phyloP scores from a whole-genome alignment of 2,113 vertebrate species.

The Brachypteracias leptosomus region DNA sequence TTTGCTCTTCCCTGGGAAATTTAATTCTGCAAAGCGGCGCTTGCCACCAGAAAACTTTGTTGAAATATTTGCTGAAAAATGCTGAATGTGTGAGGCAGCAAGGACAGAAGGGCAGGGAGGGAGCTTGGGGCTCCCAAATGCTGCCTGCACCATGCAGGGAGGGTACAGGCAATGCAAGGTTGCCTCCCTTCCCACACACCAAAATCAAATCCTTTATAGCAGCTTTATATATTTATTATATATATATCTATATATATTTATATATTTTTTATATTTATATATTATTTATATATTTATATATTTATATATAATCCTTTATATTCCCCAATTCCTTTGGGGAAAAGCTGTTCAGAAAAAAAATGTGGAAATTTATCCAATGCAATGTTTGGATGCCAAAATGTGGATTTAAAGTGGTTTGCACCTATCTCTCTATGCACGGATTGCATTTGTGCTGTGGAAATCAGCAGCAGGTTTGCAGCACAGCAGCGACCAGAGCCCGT shows the following conservation, averaged over 20 bases:
- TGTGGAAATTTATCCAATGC: not conserved
- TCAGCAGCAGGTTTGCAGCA: not conserved
- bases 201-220: not conserved
- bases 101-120: not conserved
- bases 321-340: not conserved
- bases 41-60: not conserved
- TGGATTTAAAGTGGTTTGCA: not conserved
- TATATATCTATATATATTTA: too few relatives aligned
- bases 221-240: too few relatives aligned
- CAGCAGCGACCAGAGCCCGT: not conserved
- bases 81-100: not conserved
- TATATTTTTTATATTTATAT: too few relatives aligned
- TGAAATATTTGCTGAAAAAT: not conserved
- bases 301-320: too few relatives aligned
- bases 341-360: not conserved
- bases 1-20: not conserved
- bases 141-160: fast-evolving
- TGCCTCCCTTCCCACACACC: fast-evolving
- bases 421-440: fast-evolving
- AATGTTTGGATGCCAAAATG: not conserved
- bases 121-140: not conserved
- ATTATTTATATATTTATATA: too few relatives aligned
- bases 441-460: not conserved
- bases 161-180: not conserved
- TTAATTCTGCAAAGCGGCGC: fast-evolving